Percentiles rank a stretch among this genome's conserved stretches.
phyloP scores from a whole-genome alignment of 2,797 vertebrate species.

The Phataginus tricuspis region DNA sequence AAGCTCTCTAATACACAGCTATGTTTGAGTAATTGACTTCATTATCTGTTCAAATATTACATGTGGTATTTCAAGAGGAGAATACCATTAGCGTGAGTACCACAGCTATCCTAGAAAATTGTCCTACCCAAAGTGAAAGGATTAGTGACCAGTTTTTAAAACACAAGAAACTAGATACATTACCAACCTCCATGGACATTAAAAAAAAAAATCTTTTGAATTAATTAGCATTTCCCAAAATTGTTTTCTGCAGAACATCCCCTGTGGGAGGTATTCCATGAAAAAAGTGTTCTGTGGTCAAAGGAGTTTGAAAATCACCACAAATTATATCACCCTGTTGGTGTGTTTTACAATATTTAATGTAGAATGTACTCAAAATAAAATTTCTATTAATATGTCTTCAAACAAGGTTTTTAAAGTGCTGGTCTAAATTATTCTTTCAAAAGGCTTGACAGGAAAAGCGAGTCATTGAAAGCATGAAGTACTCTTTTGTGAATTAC shows the following conservation, averaged over 20 bases:
- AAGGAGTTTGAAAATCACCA: not conserved
- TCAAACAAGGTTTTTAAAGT: not conserved
- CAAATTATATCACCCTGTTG: not conserved
- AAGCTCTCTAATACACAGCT: not conserved
- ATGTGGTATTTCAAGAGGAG: not conserved
- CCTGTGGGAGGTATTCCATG: not conserved
- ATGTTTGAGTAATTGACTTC: not conserved
- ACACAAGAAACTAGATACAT: not conserved
- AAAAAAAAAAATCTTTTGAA: not conserved
- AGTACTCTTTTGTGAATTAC: not conserved
- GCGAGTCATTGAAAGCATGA: slow-evolving; percentile 32
- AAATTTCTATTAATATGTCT: slow-evolving; percentile 44
- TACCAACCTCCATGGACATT: not conserved
- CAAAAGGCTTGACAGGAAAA: slow-evolving; percentile 16
- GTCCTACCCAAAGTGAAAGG: not conserved
- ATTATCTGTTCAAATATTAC: not conserved
- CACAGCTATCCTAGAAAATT: not conserved
- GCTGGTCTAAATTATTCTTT: not conserved
- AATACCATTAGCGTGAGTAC: not conserved
- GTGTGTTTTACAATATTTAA: slow-evolving; percentile 31
- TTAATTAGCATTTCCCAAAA: slow-evolving; percentile 17
- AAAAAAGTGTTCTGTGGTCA: not conserved
- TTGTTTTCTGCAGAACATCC: not conserved
- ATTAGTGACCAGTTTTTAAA: not conserved
- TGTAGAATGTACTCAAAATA: slow-evolving; percentile 24